A percentile compares a stretch with the other conserved stretches of the same genome.
Conservation (phyloP, 2,888 invertebrate genomes). For the Diachrysia chrysitis region DNA sequence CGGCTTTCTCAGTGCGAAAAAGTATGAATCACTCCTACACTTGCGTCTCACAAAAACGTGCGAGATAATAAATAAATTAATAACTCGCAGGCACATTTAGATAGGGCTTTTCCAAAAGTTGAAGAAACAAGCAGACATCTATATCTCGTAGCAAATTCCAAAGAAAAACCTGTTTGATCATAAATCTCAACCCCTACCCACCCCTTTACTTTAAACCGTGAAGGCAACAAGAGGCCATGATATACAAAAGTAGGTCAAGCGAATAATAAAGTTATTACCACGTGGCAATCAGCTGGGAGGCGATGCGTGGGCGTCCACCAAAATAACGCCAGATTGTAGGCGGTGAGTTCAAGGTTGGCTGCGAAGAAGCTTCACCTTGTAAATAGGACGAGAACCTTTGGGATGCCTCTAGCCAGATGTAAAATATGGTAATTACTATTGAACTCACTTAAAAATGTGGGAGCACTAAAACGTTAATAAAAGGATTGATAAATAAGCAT, state of each 20-base stretch:
- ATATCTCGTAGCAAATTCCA: too few species aligned
- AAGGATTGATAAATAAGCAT: too few species aligned
- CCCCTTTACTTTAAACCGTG: not conserved
- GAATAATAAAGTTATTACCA: slow-evolving; percentile 59
- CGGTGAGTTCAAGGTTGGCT: slow-evolving; percentile 56
- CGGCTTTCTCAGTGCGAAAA: too few species aligned
- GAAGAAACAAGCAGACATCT: too few species aligned
- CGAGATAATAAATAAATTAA: too few species aligned
- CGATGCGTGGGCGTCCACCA: slow-evolving; percentile 57
- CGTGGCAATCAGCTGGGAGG: slow-evolving; percentile 59
- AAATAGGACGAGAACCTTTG: not conserved
- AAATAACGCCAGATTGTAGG: slow-evolving; percentile 60
- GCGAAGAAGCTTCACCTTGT: slow-evolving; percentile 20
- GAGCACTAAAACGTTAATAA: too few species aligned
- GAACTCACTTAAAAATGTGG: too few species aligned
- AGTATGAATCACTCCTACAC: too few species aligned
- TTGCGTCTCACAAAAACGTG: too few species aligned
- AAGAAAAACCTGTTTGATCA: not conserved
- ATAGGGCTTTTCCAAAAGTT: too few species aligned
- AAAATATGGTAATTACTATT: not conserved
- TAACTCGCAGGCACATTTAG: too few species aligned
- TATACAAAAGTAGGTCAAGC: slow-evolving; percentile 52
- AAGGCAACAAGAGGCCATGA: slow-evolving; percentile 11
- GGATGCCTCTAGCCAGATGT: not conserved
- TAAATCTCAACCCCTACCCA: not conserved